Evolutionary conservation across 2,888 invertebrate genomes (phyloP), one percentile per base, ranked within the genome.

Genomic region (Crepidodera aurea): DNA sequence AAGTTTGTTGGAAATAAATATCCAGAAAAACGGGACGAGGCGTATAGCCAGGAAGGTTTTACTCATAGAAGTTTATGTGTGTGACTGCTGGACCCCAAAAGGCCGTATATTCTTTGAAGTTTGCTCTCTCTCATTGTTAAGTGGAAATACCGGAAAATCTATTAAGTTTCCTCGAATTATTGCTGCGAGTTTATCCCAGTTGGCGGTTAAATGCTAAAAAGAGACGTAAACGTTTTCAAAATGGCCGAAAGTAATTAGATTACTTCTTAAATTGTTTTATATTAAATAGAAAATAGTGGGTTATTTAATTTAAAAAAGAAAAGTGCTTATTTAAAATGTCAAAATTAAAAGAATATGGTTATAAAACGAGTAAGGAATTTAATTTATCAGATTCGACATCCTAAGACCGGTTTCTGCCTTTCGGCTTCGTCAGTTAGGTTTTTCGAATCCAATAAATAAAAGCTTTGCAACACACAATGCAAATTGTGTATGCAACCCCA

Each of bases 1-100:
- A 42, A 54, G 42, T 42, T 32, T 6, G 27, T 27, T 19, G 10
- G 51, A 29, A 51, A 51, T 55, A 10, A 46, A 44, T 48, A 27
- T 48, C 27, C 48, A 27, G 48, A 48, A 48, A 48, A 48, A 48
- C 13, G 40, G 40, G 15, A 10, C 37, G 37, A 32, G 22, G 32
- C 13, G 13, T 37, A 37, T 13, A 40, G 40, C 40, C 40, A 40
- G 40, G 40, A 40, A 40, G 40, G 12, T 12, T 34, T 34, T 34
- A 18, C 18, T 18, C 40, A 40, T 40, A 40, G 16, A 16, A 40
- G 40, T 40, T 40, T 40, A 40, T 40, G 40, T 40, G 4, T 18
- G 8, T 18, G 40, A 40, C 40, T 18, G 8, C 8, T 40, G 40
- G 18, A 18, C 18, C 18, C 16, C 13, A 10, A 40, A 40, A 37